Base-by-base conservation (phyloP, 1,140 invertebrate species). In the Bombus balteatus region DNA sequence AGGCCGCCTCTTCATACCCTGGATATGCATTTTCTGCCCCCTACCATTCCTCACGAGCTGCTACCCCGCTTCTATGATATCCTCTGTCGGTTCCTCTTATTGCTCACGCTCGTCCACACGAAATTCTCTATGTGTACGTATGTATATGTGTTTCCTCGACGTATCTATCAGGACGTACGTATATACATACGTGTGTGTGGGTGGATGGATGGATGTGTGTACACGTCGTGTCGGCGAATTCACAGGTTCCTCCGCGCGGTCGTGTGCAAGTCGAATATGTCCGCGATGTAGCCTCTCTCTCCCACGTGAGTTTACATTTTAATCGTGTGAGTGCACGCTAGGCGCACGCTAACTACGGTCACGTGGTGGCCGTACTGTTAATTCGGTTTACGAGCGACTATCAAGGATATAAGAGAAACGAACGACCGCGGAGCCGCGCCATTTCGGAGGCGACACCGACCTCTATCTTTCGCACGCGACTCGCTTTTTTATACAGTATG, bases 301-400 rank as follows among this genome's bases (percentile, higher is more conserved):
- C 28, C 15, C 25, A 47, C 57, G 68, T 66, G 73, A 62, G 78
- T 62, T 73, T 74, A 81, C 78, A 81, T 41, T 80, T 66, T 37
- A 43, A 81, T 66, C 65, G 83, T 80, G 78, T 70, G 80, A 53
- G 59, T 76, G 81, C 68, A 76, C 59, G 70, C 43, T 57, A 62
- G 53, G 25, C 62, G 41, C 15, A 66, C 81, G 76, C 66, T 62
- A 80, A 84, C 83, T 79, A 80, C 53, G 41, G 39, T 59, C 76
- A 79, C 76, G 68, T 71, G 66, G 79, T 79, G 15, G 76, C 66
- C 76, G 87, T 78, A 87, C 92, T 91, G 92, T 94, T 93, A 94
- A 94, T 93, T 93, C 90, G 90, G 89, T 93, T 94, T 94, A 93
- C 90, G 92, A 93, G 90, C 88, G 77, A 75, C 91, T 91, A 93